These are phyloP conservation scores for Belonocnema kinseyi DNA, from an alignment of 1,140 invertebrate genomes.

Conservation along the genomic window DNA sequence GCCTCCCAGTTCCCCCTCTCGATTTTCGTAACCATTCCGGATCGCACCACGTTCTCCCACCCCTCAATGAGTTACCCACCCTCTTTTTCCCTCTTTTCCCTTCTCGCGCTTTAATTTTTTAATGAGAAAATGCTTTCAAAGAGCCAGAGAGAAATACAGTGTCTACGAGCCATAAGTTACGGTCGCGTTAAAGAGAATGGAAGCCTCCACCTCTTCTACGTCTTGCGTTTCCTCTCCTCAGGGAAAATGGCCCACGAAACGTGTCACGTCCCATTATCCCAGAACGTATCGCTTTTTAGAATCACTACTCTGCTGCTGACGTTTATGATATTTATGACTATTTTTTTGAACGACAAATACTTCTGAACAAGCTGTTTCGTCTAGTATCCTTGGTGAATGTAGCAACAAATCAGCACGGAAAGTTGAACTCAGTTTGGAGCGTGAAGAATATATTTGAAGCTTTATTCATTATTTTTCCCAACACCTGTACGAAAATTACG, in stretches of 20 bases:
- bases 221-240: constrained; percentile 37
- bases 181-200: constrained; percentile 67
- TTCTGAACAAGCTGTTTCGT: no score
- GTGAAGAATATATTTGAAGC: no score
- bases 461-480: no score
- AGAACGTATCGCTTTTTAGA: constrained; percentile 12
- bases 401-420: no score
- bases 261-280: constrained; percentile 23
- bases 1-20: constrained; percentile 43
- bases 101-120: constrained; percentile 74
- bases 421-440: no score
- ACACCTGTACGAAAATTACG: no score
- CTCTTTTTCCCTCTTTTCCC: constrained; percentile 43
- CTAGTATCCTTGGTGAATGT: no score
- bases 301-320: background rate
- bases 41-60: constrained; percentile 32
- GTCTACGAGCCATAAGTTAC: constrained; percentile 75
- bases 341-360: no score
- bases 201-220: constrained; percentile 46
- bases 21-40: constrained; percentile 37
- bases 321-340: no score
- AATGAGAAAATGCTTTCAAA: constrained; percentile 78
- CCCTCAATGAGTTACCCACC: constrained; percentile 12
- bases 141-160: constrained; percentile 73
- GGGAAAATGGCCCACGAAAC: constrained; percentile 38